Conservation (phyloP, 2,113 vertebrate genomes). For the Ciconia maguari region DNA sequence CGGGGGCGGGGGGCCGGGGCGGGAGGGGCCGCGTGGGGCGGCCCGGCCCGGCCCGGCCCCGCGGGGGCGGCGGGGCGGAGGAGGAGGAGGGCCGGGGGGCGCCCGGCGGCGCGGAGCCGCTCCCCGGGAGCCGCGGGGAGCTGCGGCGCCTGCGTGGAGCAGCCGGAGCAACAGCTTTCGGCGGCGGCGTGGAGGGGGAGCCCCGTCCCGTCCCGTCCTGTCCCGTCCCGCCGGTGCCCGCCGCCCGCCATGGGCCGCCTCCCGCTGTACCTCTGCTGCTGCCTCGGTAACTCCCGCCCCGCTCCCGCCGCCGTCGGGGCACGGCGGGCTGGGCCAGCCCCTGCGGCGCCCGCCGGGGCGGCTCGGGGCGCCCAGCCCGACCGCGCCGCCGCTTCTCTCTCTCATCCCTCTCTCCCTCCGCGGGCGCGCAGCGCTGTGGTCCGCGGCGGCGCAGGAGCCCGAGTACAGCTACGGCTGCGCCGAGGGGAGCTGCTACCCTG, state of each 20-base stretch:
- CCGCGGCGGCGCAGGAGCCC: conserved; percentile 71
- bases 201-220: background rate
- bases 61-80: background rate
- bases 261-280: conserved; percentile 48
- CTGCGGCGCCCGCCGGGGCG: background rate
- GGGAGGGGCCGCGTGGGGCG: background rate
- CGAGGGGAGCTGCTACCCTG: conserved; percentile 95
- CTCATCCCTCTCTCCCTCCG: background rate
- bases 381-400: background rate
- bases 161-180: conserved; percentile 2
- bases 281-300: conserved; percentile 65
- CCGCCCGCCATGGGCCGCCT: conserved; percentile 51
- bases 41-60: background rate
- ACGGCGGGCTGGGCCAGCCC: background rate
- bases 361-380: background rate
- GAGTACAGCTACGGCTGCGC: conserved; percentile 89
- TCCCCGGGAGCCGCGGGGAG: background rate
- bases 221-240: background rate
- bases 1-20: background rate
- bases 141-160: conserved; percentile 69
- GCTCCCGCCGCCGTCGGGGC: background rate
- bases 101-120: background rate
- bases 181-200: background rate
- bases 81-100: background rate
- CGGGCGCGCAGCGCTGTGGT: conserved; percentile 67